Percentiles rank a stretch among this genome's conserved stretches.
phyloP scores from a whole-genome alignment of 2,888 invertebrate species.

The Thecophora atra region DNA sequence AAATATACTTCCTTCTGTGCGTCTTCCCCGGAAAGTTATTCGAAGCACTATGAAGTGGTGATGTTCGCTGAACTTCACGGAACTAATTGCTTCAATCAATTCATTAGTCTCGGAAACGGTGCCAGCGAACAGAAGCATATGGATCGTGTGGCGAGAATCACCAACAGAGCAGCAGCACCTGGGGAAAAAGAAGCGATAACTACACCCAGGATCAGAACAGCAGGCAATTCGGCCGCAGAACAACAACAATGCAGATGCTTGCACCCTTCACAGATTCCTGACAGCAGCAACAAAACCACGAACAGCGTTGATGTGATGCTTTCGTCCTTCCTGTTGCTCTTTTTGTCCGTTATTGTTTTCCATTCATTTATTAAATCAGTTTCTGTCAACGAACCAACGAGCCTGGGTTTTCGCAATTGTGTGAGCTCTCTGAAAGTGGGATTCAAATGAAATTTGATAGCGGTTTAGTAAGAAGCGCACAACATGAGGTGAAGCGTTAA shows the following conservation, averaged over 20 bases:
- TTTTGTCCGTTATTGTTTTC: conserved; percentile 4
- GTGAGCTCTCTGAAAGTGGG: conserved; percentile 26
- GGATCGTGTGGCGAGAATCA: conserved; percentile 14
- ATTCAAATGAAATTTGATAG: conserved; percentile 36
- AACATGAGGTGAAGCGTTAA: conserved; percentile 1
- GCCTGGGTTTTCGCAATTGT: conserved; percentile 2
- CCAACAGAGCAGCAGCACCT: neutral
- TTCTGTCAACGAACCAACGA: conserved; percentile 6
- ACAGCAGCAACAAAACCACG: neutral
- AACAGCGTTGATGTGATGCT: conserved; percentile 13
- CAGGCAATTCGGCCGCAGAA: conserved; percentile 42
- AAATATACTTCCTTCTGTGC: no score
- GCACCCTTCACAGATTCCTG: neutral
- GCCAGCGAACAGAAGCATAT: conserved; percentile 19
- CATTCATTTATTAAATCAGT: conserved; percentile 17
- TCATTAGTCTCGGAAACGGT: neutral
- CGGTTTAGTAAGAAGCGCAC: conserved; percentile 23
- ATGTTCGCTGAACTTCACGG: conserved; percentile 43
- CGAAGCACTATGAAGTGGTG: no score
- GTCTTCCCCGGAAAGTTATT: no score
- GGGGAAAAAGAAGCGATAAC: conserved; percentile 42
- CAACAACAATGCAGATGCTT: conserved; percentile 42
- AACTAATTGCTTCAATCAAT: conserved; percentile 44
- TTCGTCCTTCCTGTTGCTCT: conserved; percentile 6
- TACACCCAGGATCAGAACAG: neutral